Base-by-base conservation (phyloP, 1,140 invertebrate genomes). In the Matsumurasca onukii region DNA sequence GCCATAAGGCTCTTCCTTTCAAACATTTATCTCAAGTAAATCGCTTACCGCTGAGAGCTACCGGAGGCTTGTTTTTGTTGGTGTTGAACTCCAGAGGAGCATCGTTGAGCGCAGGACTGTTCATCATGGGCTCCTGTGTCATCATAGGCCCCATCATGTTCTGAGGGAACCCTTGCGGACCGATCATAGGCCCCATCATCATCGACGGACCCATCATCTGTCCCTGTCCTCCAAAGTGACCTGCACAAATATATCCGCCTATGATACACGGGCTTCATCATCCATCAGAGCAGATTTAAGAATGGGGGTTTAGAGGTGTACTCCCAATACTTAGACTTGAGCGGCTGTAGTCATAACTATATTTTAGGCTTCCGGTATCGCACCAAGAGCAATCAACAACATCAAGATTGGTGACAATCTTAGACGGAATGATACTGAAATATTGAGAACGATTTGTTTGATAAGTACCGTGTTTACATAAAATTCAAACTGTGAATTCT, bases 81-180 rank as follows among this genome's bases (percentile, higher is more conserved):
- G 82, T 84, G 73, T 86, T 87, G 73, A 89, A 89, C 74, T 89
- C 86, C 29, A 89, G 74, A 2, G 88, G 87, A 55, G 83, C 82
- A 75, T 90, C 88, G 72, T 89, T 89, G 75, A 87, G 82, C 1
- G 84, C 85, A 52, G 86, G 86, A 67, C 75, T 76, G 17, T 74
- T 77, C 68, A 79, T 75, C 0, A 79, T 77, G 2, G 79, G 77
- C n/a, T 25, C 30, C 39, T 55, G 65, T 17, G 55, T 25, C 27
- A 55, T 34, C 31, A 48, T 22, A 52, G 61, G 49, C 2, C 59
- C 25, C 72, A 78, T 77, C 29, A 80, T 76, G 59, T 82, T 71
- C 70, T 81, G 80, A 77, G 82, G 81, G 51, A 82, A 82, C 68
- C 79, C 77, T 70, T 82, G 81, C 25, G 78, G 75, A 31, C 76